Evolutionary conservation across 2,888 invertebrate species (phyloP).

Genomic region (Leucozona laternaria): DNA sequence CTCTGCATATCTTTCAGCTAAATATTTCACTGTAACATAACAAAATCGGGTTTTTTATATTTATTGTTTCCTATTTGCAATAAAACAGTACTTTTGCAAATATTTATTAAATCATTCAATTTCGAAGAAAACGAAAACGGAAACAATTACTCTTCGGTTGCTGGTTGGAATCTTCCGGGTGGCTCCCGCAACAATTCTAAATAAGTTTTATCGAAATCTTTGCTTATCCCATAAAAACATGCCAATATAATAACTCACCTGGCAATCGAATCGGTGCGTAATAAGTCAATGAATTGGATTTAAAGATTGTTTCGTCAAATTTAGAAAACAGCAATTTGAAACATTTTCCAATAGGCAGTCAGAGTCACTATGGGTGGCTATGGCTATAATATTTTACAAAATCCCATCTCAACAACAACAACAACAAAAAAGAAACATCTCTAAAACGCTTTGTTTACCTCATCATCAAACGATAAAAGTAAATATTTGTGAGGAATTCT

Average conservation of each 20-base stretch:
- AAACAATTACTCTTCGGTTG: conserved; percentile 1
- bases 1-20: background rate
- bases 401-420: background rate
- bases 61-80: background rate
- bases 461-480: conserved; percentile 55
- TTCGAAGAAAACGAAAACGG: conserved; percentile 11
- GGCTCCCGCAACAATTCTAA: background rate
- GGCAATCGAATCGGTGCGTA: conserved; percentile 5
- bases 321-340: conserved; percentile 9
- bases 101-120: conserved; percentile 46
- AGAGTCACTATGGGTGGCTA: no score
- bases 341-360: background rate
- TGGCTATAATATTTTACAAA: conserved; percentile 12
- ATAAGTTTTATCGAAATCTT: conserved; percentile 10
- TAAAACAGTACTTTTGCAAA: conserved; percentile 2
- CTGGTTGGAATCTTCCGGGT: conserved; percentile 20
- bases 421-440: conserved; percentile 12
- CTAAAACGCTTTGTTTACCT: conserved; percentile 57
- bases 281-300: conserved; percentile 40
- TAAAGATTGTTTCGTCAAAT: conserved; percentile 49
- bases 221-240: background rate
- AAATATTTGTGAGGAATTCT: conserved; percentile 51
- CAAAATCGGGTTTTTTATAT: background rate
- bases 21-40: background rate
- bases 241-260: conserved; percentile 62